These are phyloP conservation scores for Carapus acus DNA, from an alignment of 2,797 vertebrate genomes.

Conservation along the genomic window DNA sequence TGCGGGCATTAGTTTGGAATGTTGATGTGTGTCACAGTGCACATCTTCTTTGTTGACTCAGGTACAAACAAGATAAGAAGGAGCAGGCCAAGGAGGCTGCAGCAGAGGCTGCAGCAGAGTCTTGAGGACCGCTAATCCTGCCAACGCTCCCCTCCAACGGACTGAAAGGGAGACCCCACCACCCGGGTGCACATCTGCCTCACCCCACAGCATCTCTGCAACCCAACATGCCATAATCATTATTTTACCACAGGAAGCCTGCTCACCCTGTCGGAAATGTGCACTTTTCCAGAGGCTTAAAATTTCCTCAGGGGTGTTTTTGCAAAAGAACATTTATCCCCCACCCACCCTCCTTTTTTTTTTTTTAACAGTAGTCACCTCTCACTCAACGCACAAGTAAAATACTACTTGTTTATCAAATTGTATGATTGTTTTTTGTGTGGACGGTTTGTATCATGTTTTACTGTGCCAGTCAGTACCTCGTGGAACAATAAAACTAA, in stretches of 20 bases:
- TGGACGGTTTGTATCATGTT: conserved; percentile 30
- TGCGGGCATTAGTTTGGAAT: too few relatives aligned
- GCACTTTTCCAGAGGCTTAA: conserved; percentile 46
- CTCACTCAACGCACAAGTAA: conserved; percentile 57
- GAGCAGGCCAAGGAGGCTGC: conserved; percentile 57
- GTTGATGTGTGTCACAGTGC: too few relatives aligned
- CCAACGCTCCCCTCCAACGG: conserved; percentile 29
- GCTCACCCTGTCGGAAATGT: conserved; percentile 51
- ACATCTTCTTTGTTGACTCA: conserved; percentile 42
- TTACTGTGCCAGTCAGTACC: conserved; percentile 45
- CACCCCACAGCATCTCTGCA: conserved; percentile 32
- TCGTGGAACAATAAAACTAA: conserved; percentile 40
- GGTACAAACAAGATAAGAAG: conserved; percentile 80
- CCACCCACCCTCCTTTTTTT: too few relatives aligned
- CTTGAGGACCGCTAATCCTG: neutral
- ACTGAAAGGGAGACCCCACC: conserved; percentile 54
- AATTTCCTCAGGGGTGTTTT: conserved; percentile 52
- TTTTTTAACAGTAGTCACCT: conserved; percentile 47
- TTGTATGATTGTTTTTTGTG: conserved; percentile 57
- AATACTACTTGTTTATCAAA: conserved; percentile 31
- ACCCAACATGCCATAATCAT: conserved; percentile 52
- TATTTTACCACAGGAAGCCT: conserved; percentile 44
- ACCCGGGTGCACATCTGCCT: conserved; percentile 18
- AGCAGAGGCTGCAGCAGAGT: conserved; percentile 54
- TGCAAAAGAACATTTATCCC: conserved; percentile 1